A percentile compares a stretch with the other conserved stretches of the same genome.
Evolutionary conservation across 2,797 vertebrate species (phyloP).

Genomic region (Ctenopoma kingsleyae): DNA sequence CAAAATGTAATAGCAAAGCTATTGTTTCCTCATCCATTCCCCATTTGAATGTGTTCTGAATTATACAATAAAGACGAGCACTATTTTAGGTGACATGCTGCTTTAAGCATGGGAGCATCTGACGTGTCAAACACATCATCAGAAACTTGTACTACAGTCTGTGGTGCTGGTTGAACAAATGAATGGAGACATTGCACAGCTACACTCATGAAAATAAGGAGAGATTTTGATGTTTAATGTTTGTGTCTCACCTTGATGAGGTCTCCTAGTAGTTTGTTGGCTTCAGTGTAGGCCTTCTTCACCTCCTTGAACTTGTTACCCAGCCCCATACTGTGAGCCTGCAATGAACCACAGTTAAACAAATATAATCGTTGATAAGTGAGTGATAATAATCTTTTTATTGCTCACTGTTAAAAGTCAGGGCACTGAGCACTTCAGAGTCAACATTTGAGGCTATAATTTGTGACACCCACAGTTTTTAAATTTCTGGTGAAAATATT

Average conservation of each 20-base stretch:
- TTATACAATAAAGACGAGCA: background rate
- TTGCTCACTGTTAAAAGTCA: conserved; percentile 12
- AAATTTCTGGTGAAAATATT: background rate
- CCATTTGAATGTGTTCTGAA: background rate
- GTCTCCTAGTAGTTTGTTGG: conserved; percentile 96
- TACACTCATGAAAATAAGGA: background rate
- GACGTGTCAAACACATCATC: background rate
- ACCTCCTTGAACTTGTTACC: conserved; percentile 98
- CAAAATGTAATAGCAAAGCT: background rate
- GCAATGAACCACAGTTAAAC: conserved; percentile 44
- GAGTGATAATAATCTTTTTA: background rate
- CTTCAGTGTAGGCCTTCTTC: conserved; percentile 95
- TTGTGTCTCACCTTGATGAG: conserved; percentile 92
- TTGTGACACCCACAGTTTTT: conserved; percentile 30
- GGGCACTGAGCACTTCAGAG: conserved; percentile 1
- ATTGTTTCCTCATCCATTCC: no score
- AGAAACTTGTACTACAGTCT: background rate
- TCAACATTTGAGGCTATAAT: conserved; percentile 37
- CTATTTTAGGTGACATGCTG: background rate
- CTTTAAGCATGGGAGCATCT: background rate
- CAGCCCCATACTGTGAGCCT: conserved; percentile 97
- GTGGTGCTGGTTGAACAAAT: background rate
- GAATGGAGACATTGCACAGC: background rate
- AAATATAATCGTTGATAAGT: conserved; percentile 11
- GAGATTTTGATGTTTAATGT: background rate